A percentile compares a stretch with the other conserved stretches of the same genome.
These are phyloP conservation scores for Calosoma granatense DNA, from an alignment of 1,140 invertebrate genomes.

Conservation along the genomic window DNA sequence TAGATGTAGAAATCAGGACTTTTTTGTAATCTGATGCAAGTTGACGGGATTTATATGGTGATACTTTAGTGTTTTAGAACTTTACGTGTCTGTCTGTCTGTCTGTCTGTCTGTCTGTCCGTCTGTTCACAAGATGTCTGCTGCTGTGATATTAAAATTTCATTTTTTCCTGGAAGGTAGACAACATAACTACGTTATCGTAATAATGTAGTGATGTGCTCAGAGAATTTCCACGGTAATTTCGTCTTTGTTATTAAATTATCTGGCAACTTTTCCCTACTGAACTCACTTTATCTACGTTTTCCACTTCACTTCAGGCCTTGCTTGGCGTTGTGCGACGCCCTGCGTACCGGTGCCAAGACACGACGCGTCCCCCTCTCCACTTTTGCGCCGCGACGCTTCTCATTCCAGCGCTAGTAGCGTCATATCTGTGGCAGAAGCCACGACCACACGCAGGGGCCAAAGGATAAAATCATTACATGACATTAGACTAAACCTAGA, in stretches of 20 bases:
- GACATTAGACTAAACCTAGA: too few species aligned
- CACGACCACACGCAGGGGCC: too few species aligned
- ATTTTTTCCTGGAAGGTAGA: constrained; percentile 1
- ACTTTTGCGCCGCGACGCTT: not conserved
- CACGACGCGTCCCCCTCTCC: not conserved
- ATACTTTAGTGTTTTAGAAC: too few species aligned
- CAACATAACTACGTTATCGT: constrained; percentile 25
- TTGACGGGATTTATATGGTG: too few species aligned
- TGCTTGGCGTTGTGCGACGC: not conserved
- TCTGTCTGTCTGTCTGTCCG: not conserved
- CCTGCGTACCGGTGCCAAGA: not conserved
- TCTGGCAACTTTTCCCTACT: constrained; percentile 33
- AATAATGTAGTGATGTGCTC: constrained; percentile 29
- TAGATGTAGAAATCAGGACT: too few species aligned
- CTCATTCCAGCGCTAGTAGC: not conserved
- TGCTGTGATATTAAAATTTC: not conserved
- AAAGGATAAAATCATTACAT: too few species aligned
- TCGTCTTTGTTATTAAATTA: constrained; percentile 36
- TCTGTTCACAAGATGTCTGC: not conserved
- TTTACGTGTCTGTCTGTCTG: not conserved
- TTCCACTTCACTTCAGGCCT: constrained; percentile 29
- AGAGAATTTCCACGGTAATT: constrained; percentile 30
- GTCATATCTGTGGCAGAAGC: too few species aligned
- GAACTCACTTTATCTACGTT: constrained; percentile 34
- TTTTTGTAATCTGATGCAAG: too few species aligned